Evolutionary conservation across 2,888 invertebrate genomes (phyloP), one percentile per base, ranked within the genome.

Genomic region (Tachina fera): DNA sequence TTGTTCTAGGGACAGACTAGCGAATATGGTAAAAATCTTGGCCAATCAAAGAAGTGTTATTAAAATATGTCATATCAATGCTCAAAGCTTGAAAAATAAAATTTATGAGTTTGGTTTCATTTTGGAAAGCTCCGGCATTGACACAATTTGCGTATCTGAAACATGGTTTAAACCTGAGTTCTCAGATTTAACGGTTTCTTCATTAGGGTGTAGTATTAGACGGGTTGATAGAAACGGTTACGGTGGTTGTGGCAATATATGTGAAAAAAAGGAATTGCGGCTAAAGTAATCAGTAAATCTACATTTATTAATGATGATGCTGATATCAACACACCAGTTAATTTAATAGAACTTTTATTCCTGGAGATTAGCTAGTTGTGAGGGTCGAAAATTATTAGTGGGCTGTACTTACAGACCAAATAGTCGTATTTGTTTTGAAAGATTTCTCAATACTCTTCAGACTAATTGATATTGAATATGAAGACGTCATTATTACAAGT

Each of bases 1-100:
- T 39, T 4, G 3, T 61, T 41, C 61, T 10, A 61, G 41, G 16
- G 61, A 41, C 41, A 9, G 16, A 41, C 9, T 41, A 16, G 41
- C 39, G 41, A 61, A 61, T 16, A 61, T 58, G 58, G n/a, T 41
- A 43, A 61, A 41, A 61, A 41, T 61, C n/a, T 61, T 61, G 3
- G 41, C n/a, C 13, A 58, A 31, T 31, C 31, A 58, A 31, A 22
- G 31, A 58, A 58, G 11, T 58, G 58, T 31, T 58, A 58, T 58
- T 14, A n/a, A n/a, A n/a, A n/a, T n/a, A n/a, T n/a, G n/a, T n/a
- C n/a, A n/a, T n/a, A n/a, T n/a, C n/a, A n/a, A n/a, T n/a, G n/a
- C 58, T 14, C 58, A 58, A 39, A 58, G 58, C 39, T 31, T 31
- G 31, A 58, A 4, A 31, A 31, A 31, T 31, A 31, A 31, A 31